phyloP scores from a whole-genome alignment of 2,888 invertebrate genomes.

The Ferdinandea cuprea region DNA sequence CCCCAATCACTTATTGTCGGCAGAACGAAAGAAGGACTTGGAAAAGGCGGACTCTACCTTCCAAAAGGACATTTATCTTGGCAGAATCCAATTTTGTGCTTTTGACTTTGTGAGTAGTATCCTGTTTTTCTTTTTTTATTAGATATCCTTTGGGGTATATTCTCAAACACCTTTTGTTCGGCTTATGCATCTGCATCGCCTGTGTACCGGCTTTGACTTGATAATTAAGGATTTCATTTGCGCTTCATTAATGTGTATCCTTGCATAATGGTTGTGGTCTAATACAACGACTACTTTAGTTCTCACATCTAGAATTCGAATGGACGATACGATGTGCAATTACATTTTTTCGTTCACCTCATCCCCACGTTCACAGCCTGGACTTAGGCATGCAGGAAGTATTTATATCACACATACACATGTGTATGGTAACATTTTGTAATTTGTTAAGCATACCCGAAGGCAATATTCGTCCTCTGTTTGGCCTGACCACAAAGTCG shows the following conservation, averaged over 20 bases:
- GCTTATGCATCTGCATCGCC: background rate
- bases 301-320: slow-evolving; percentile 55
- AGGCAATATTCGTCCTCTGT: slow-evolving; percentile 73
- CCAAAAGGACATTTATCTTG: slow-evolving; percentile 16
- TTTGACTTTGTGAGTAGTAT: slow-evolving; percentile 10
- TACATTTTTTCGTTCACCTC: slow-evolving; percentile 23
- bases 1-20: background rate
- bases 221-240: slow-evolving; percentile 50
- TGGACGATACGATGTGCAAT: slow-evolving; percentile 49
- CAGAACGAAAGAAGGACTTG: background rate
- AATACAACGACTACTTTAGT: slow-evolving; percentile 24
- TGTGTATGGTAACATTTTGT: slow-evolving; percentile 52
- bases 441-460: slow-evolving; percentile 69
- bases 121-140: slow-evolving; percentile 13
- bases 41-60: slow-evolving; percentile 2
- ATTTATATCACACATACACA: slow-evolving; percentile 45
- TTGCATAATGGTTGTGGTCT: slow-evolving; percentile 44
- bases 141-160: background rate
- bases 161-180: slow-evolving; percentile 4
- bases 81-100: slow-evolving; percentile 15
- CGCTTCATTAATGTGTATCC: slow-evolving; percentile 53
- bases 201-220: slow-evolving; percentile 3
- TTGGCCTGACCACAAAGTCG: slow-evolving; percentile 69
- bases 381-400: slow-evolving; percentile 56
- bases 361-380: slow-evolving; percentile 20